Evolutionary conservation across 2,797 vertebrate species (phyloP), one percentile per base, ranked within the genome.

Genomic region (Xenentodon cancila): DNA sequence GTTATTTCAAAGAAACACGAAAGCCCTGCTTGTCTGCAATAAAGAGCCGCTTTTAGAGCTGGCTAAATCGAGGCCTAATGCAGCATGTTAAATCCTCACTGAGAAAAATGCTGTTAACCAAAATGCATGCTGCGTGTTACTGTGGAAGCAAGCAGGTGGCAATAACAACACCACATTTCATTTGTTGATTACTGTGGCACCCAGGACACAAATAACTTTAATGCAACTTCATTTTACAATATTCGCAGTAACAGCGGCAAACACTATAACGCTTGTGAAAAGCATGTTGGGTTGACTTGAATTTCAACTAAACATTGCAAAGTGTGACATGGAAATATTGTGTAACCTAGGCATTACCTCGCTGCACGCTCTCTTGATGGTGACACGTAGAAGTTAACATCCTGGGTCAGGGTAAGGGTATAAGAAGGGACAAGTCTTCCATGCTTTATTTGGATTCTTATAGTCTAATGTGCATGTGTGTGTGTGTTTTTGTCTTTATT

Each of bases 1-100:
- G 71, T 74, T 73, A 59, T 79, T 63, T 61, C 45, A 60, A 44
- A 44, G 60, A 74, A 76, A 64, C 59, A 68, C 52, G 27, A 32
- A 45, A 68, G 45, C 3, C 4, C 34, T 34, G 59, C 48, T 71
- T 71, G 79, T 42, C 53, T 68, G 51, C 73, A 56, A 69, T 70
- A 46, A 73, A 75, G 52, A 75, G 58, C 21, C 72, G 71, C 59
- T 81, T 68, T 76, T 4, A 53, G 43, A 19, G 48, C 48, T 32
- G 13, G 16, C 6, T 71, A 44, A 34, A 58, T 18, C 18, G n/a
- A 61, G 46, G 54, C 50, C 68, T 55, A 76, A 71, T 44, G 25
- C 21, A 52, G 4, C 6, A 58, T 57, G 55, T 53, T 60, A 49
- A 76, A 76, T 7, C 59, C 37, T 53, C 34, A 53, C 5, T 49